Evolutionary conservation across 2,113 vertebrate genomes (phyloP), one percentile per base, ranked within the genome.

Genomic region (Cheilinus undulatus): DNA sequence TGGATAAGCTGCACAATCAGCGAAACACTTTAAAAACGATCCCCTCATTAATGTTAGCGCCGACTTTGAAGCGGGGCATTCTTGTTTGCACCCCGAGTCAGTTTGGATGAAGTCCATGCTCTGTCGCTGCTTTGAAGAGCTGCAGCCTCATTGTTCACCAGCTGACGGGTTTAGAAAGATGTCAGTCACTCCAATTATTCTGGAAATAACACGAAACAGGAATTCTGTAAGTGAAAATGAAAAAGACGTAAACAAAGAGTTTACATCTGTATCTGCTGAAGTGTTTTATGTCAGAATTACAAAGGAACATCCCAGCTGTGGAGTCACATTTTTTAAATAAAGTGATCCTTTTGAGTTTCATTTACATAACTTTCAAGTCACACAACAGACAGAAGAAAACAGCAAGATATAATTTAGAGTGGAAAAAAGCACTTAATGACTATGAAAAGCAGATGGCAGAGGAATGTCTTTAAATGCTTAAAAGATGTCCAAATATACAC

Each of bases 391-490:
- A 32, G 54, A 61, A 17, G 58, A 45, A 82, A 67, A 54, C 52
- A 48, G 69, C 42, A 20, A 76, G 73, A 72, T 60, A 61, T 79
- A 38, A 83, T 82, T 78, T 56, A 73, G 69, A 88, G 52, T 50
- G 46, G 78, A 82, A 82, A 85, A n/a, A 80, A 91, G 69, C 84
- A 69, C 66, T 73, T 82, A 74, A 78, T 79, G 61, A 78, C 68
- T 45, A 89, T 86, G 38, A 75, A 71, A 85, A 87, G 79, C 90
- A 92, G 80, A 91, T 89, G 85, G 68, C 43, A 75, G 40, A 80
- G 52, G 77, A 89, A 91, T 87, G 78, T 57, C 28, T 77, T 51
- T 58, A 74, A 79, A 71, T 67, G 58, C 58, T 61, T 38, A 78
- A 45, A 71, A 76, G 51, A 71, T 71, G 56, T 71, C 77, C 73